phyloP scores from a whole-genome alignment of 2,888 invertebrate genomes.

The Polymixis lichenea region DNA sequence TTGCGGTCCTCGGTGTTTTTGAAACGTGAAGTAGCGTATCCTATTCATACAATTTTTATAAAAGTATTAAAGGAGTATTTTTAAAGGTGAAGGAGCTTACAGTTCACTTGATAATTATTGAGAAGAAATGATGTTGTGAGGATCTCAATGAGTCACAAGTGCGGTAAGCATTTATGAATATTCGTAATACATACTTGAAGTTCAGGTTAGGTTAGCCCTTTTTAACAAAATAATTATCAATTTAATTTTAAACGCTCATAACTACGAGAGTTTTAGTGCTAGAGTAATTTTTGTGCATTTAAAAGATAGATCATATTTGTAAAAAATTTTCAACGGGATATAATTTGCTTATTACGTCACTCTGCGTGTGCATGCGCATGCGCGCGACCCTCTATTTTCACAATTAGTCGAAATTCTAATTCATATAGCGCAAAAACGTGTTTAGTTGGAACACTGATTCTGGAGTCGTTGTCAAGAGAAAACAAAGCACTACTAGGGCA shows the following conservation, averaged over 20 bases:
- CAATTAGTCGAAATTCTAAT: too few relatives aligned
- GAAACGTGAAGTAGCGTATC: conserved; percentile 61
- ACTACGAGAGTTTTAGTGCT: too few relatives aligned
- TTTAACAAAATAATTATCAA: conserved; percentile 3
- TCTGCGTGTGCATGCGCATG: too few relatives aligned
- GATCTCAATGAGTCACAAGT: conserved; percentile 43
- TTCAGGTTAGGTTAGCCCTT: not conserved
- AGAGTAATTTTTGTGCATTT: too few relatives aligned
- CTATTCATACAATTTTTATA: conserved; percentile 57
- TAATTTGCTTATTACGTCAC: too few relatives aligned
- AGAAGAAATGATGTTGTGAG: conserved; percentile 43
- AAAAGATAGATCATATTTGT: too few relatives aligned
- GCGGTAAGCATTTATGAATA: conserved; percentile 11
- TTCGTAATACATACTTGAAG: not conserved
- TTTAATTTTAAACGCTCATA: not conserved
- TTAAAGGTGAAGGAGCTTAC: conserved; percentile 30
- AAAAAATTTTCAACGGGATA: too few relatives aligned
- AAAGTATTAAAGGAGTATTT: conserved; percentile 30
- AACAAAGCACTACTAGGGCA: too few relatives aligned
- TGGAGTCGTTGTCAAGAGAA: too few relatives aligned
- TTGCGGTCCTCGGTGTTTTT: conserved; percentile 53
- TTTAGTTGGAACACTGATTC: too few relatives aligned
- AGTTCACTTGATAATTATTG: conserved; percentile 50
- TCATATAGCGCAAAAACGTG: too few relatives aligned
- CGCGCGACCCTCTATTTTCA: too few relatives aligned